phyloP scores from a whole-genome alignment of 2,113 vertebrate species.

The Thryonomys swinderianus region DNA sequence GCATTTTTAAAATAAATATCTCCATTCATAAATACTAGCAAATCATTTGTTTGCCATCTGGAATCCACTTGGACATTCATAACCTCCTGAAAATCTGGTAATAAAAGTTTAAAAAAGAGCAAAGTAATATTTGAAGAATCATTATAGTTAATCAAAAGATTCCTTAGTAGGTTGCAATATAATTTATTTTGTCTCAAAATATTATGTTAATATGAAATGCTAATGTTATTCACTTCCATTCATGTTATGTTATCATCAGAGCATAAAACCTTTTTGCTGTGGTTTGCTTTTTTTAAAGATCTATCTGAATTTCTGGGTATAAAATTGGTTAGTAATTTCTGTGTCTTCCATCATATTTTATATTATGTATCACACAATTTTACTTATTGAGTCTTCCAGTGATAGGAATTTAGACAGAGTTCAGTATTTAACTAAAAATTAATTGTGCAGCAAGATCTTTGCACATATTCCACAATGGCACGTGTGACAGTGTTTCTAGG shows the following conservation, averaged over 20 bases:
- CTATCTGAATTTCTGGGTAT: background rate
- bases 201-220: background rate
- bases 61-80: background rate
- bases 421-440: background rate
- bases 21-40: background rate
- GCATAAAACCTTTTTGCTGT: background rate
- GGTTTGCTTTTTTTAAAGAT: background rate
- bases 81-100: background rate
- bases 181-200: background rate
- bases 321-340: background rate
- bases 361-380: background rate
- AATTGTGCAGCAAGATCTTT: background rate
- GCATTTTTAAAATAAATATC: background rate
- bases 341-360: background rate
- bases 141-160: background rate
- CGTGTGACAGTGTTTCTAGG: background rate
- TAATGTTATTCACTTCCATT: background rate
- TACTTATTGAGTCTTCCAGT: background rate
- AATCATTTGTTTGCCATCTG: background rate
- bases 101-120: background rate
- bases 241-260: background rate
- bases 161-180: background rate
- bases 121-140: background rate
- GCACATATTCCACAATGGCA: too few relatives aligned
- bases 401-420: background rate